Conservation (phyloP, 1,140 invertebrate species). For the Pogonomyrmex barbatus region DNA sequence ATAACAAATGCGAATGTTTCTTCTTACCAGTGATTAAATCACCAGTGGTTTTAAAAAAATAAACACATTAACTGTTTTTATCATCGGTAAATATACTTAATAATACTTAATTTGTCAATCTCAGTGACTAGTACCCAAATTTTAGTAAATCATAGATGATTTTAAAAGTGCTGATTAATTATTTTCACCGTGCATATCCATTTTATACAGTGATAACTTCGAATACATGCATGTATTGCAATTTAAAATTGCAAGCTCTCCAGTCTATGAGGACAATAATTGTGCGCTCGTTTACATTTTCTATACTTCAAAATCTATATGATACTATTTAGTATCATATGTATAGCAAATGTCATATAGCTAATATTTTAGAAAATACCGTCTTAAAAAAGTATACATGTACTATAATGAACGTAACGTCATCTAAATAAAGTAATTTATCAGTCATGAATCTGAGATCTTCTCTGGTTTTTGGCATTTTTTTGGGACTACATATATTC, state of each 20-base stretch:
- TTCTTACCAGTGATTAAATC: neutral
- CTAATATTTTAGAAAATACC: conserved; percentile 51
- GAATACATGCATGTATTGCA: conserved; percentile 7
- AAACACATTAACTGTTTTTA: neutral
- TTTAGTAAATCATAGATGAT: conserved; percentile 15
- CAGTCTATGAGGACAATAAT: conserved; percentile 80
- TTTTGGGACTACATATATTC: conserved; percentile 18
- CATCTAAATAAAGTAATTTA: conserved; percentile 13
- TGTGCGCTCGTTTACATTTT: conserved; percentile 73
- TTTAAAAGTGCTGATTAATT: conserved; percentile 1
- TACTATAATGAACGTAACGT: conserved; percentile 16
- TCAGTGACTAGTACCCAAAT: neutral
- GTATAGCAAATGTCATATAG: conserved; percentile 24
- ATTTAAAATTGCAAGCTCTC: conserved; percentile 55
- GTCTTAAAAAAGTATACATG: conserved; percentile 54
- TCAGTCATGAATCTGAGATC: neutral
- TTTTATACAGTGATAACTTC: conserved; percentile 52
- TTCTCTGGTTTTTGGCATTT: conserved; percentile 64
- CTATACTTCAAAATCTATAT: conserved; percentile 63
- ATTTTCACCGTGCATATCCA: conserved; percentile 27
- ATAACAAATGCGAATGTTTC: conserved; percentile 8
- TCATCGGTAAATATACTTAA: conserved; percentile 8
- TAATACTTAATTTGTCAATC: neutral
- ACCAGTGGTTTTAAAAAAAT: neutral
- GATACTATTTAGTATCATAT: conserved; percentile 9